Evolutionary conservation across 2,797 vertebrate species (phyloP).

Genomic region (Perdix hodgsoniae): DNA sequence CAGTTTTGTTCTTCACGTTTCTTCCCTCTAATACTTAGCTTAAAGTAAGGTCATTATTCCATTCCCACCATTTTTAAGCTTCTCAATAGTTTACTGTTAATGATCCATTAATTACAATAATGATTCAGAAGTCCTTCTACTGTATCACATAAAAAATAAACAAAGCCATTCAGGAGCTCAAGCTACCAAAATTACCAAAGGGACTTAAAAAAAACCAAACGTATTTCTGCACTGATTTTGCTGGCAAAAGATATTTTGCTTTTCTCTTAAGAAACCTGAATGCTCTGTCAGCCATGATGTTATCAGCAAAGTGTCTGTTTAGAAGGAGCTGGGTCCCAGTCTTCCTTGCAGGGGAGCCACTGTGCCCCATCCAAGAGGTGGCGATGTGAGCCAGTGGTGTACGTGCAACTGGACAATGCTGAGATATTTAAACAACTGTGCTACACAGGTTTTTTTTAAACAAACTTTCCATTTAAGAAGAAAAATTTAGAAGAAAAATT

Average conservation of each 20-base stretch:
- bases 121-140: neutral
- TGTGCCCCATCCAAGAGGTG: neutral
- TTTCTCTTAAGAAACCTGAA: neutral
- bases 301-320: neutral
- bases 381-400: neutral
- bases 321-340: neutral
- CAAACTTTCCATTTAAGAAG: neutral
- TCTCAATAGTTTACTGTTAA: neutral
- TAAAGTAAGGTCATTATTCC: neutral
- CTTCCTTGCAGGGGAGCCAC: neutral
- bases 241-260: neutral
- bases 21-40: neutral
- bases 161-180: neutral
- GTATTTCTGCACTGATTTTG: neutral
- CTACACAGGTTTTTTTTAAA: neutral
- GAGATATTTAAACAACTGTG: neutral
- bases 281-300: neutral
- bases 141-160: neutral
- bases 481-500: neutral
- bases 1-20: neutral
- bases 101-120: neutral
- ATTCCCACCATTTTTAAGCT: neutral
- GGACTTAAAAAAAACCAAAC: neutral
- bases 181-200: no score
- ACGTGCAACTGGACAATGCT: neutral